Conservation (phyloP, 2,888 invertebrate species). For the Anagyrus pseudococci region DNA sequence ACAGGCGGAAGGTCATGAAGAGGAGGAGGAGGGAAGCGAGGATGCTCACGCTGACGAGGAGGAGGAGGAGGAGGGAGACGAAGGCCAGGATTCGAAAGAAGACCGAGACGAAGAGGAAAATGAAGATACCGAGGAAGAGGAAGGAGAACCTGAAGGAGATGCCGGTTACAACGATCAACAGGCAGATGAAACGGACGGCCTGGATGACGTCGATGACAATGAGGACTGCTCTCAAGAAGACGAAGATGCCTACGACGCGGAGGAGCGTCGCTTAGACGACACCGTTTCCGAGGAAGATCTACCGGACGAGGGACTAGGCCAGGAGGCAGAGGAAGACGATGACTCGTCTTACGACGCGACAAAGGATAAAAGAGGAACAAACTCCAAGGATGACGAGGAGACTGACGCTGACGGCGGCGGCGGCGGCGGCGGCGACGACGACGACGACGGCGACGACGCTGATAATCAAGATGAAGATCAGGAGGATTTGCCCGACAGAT, state of each 20-base stretch:
- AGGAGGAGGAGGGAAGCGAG: slow-evolving; percentile 41
- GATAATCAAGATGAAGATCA: background rate
- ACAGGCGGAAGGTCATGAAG: no score
- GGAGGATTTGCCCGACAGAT: no score
- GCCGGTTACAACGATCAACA: slow-evolving; percentile 48
- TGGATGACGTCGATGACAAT: background rate
- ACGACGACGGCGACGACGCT: background rate
- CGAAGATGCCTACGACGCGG: background rate
- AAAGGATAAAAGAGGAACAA: no score
- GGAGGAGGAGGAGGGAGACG: slow-evolving; percentile 58
- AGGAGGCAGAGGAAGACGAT: background rate
- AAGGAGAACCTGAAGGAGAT: slow-evolving; percentile 46
- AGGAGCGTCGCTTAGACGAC: no score
- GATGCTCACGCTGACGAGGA: slow-evolving; percentile 55
- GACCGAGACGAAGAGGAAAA: slow-evolving; percentile 40
- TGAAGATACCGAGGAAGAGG: slow-evolving; percentile 49
- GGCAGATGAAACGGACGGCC: slow-evolving; percentile 45
- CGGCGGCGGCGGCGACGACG: background rate
- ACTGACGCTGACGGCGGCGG: no score
- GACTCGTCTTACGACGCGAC: background rate
- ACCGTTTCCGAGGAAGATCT: slow-evolving; percentile 21
- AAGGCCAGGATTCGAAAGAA: slow-evolving; percentile 49
- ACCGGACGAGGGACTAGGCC: background rate
- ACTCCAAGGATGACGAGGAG: background rate
- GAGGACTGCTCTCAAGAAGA: slow-evolving; percentile 39